phyloP scores from a whole-genome alignment of 2,113 vertebrate species.

The Siniperca knerii region DNA sequence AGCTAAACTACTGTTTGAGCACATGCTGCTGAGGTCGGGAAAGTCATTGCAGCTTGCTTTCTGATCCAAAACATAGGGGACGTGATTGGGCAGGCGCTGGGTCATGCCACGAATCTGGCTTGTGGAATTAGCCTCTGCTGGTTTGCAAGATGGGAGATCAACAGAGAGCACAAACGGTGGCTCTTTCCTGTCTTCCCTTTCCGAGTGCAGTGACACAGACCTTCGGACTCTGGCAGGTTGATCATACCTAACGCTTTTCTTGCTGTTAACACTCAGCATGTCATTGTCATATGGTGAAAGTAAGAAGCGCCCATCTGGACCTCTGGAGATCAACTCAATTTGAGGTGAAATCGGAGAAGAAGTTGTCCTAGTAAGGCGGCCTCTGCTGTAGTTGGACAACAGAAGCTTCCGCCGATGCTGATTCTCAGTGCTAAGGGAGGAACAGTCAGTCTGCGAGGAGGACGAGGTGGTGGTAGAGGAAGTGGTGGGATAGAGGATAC shows the following conservation, averaged over 20 bases:
- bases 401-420: slow-evolving; percentile 49
- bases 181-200: slow-evolving; percentile 66
- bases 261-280: slow-evolving; percentile 30
- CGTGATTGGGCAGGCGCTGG: slow-evolving; percentile 35
- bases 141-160: slow-evolving; percentile 74
- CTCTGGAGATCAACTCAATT: slow-evolving; percentile 90
- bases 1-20: slow-evolving; percentile 66
- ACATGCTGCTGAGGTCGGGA: slow-evolving; percentile 68
- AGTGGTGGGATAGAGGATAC: slow-evolving; percentile 72
- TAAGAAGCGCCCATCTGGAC: slow-evolving; percentile 91
- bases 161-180: slow-evolving; percentile 82
- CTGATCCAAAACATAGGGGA: slow-evolving; percentile 28
- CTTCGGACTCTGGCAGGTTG: slow-evolving; percentile 53
- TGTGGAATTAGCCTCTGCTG: slow-evolving; percentile 11
- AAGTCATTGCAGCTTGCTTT: slow-evolving; percentile 41
- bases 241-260: slow-evolving; percentile 52
- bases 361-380: slow-evolving; percentile 59
- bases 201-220: slow-evolving; percentile 74
- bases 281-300: slow-evolving; percentile 69
- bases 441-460: slow-evolving; percentile 74
- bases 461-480: slow-evolving; percentile 70
- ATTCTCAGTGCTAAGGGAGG: slow-evolving; percentile 69
- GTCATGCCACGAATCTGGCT: slow-evolving; percentile 26
- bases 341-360: slow-evolving; percentile 76
- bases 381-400: slow-evolving; percentile 67